Percentiles rank a stretch among this genome's conserved stretches.
Evolutionary conservation across 2,888 invertebrate species (phyloP).

Genomic region (Sinohyriopsis cumingii): DNA sequence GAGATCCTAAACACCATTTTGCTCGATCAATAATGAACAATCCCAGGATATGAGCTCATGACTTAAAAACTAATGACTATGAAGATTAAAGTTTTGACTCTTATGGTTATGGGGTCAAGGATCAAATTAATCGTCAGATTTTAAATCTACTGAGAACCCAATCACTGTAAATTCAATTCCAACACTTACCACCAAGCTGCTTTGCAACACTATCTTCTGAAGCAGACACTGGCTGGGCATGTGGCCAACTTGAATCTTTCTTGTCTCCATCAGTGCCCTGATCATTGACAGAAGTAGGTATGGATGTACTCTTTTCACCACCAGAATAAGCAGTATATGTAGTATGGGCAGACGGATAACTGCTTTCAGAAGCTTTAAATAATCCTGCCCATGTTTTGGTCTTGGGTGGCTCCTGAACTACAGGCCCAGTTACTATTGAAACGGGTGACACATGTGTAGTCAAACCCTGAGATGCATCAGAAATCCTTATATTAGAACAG

Average conservation of each 20-base stretch:
- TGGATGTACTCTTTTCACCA: constrained; percentile 7
- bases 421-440: neutral
- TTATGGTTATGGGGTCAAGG: too few relatives aligned
- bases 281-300: constrained; percentile 12
- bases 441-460: neutral
- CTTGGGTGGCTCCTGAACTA: constrained; percentile 21
- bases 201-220: constrained; percentile 51
- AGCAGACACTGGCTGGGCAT: constrained; percentile 43
- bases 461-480: neutral
- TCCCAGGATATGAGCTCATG: too few relatives aligned
- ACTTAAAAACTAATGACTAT: too few relatives aligned
- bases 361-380: constrained; percentile 31
- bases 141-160: too few relatives aligned
- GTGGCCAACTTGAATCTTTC: constrained; percentile 23
- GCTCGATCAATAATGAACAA: too few relatives aligned
- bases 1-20: too few relatives aligned
- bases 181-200: constrained; percentile 49
- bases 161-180: neutral
- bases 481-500: neutral
- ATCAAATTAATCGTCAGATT: too few relatives aligned
- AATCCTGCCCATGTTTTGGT: constrained; percentile 53
- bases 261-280: constrained; percentile 15
- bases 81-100: too few relatives aligned
- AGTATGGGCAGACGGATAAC: constrained; percentile 12
- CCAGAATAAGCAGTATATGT: constrained; percentile 5